Evolutionary conservation across 1,140 invertebrate species (phyloP), one percentile per base, ranked within the genome.

Genomic region (Lineus longissimus): DNA sequence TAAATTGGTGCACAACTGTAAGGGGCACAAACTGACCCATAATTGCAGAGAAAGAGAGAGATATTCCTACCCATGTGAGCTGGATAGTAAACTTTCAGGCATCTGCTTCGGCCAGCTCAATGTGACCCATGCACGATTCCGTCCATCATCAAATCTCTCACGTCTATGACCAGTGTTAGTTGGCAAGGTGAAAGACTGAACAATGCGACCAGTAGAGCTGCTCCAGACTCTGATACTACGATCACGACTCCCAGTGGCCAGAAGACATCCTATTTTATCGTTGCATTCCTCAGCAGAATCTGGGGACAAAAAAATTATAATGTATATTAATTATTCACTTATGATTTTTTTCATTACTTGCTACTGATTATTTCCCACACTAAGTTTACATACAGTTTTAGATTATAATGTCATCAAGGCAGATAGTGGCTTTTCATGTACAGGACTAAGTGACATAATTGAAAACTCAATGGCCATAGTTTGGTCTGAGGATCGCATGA

Each of bases 81-180:
- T 71, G 19, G 71, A 76, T 0, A 75, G 43, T 17, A 77, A 61
- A 2, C 67, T 33, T 6, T 65, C 33, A 11, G 72, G 64, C 31
- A 30, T 41, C 13, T 67, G 25, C 47, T 81, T 71, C n/a, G 82
- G 70, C 88, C 88, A 89, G 68, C 76, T 79, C 17, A 88, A 63
- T 2, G 81, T 73, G 11, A 84, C 80, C 84, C 85, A 80, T 1
- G 61, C 40, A 33, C 67, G 68, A 1, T 51, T 58, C 13, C 64
- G 54, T 27, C 68, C 51, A 19, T 70, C 71, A 33, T 67, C 65
- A 65, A 30, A 17, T 9, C 22, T 15, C n/a, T 67, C 64, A 1
- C 69, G 63, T 11, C 68, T 57, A 33, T 62, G 36, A 15, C 62
- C 64, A 23, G 66, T 41, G 43, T 61, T 63, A 2, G 43, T 55